Percentiles rank a stretch among this genome's conserved stretches.
Conservation (phyloP, 92 coral and sea anemone species). For the Ricordea florida region DNA sequence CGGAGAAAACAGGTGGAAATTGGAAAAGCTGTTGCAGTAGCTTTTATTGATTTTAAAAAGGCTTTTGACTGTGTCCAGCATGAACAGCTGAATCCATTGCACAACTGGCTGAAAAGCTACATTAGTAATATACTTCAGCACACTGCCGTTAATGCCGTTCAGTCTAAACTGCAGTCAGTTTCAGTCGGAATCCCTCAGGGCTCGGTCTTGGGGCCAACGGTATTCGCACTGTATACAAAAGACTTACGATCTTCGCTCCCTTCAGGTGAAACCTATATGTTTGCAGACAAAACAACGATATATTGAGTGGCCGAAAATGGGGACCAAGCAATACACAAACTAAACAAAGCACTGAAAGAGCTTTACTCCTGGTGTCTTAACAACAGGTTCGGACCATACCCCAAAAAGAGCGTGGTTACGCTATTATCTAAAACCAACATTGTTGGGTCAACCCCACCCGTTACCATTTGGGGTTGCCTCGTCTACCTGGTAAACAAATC, state of each 20-base stretch:
- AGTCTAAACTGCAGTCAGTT: background rate
- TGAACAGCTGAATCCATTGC: background rate
- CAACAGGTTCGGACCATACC: slow-evolving; percentile 12
- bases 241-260: background rate
- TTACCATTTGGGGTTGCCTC: background rate
- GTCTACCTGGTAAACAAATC: background rate
- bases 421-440: background rate
- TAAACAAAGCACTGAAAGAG: no score
- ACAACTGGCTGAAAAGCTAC: slow-evolving; percentile 4
- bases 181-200: background rate
- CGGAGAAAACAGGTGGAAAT: background rate
- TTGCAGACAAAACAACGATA: background rate
- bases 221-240: background rate
- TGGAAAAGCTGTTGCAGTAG: background rate
- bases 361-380: no score
- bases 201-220: background rate
- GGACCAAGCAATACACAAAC: no score
- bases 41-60: background rate
- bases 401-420: slow-evolving; percentile 5
- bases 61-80: slow-evolving; percentile 4
- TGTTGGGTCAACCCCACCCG: slow-evolving; percentile 14
- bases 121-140: background rate
- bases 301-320: no score
- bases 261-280: background rate
- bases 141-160: background rate